Percentiles rank a stretch among this genome's conserved stretches.
Evolutionary conservation across 1,140 invertebrate species (phyloP).

Genomic region (Drosophila ambigua): DNA sequence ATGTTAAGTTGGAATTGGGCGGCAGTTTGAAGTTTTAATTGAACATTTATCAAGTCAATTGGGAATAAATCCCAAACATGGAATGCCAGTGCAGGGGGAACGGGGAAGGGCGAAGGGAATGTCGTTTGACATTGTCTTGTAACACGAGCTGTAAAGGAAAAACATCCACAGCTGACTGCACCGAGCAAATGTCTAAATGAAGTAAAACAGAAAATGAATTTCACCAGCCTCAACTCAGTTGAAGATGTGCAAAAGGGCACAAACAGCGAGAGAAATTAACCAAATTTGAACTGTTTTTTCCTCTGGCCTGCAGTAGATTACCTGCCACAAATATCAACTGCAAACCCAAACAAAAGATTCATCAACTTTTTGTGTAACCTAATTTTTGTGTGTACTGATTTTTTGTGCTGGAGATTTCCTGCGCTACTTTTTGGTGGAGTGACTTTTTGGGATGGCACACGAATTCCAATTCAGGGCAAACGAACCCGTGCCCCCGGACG

Average conservation of each 20-base stretch:
- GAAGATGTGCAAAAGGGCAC: no score
- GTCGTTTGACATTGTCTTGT: no score
- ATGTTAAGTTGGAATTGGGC: slow-evolving; percentile 37
- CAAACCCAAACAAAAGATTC: slow-evolving; percentile 51
- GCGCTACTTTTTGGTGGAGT: slow-evolving; percentile 45
- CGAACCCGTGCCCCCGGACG: neutral
- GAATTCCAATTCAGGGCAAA: slow-evolving; percentile 28
- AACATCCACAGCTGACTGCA: no score
- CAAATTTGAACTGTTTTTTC: no score
- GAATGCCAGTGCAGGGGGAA: neutral
- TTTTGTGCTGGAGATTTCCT: slow-evolving; percentile 13
- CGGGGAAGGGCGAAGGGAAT: neutral
- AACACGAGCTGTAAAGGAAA: no score
- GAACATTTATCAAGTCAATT: slow-evolving; percentile 53
- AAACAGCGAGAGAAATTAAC: no score
- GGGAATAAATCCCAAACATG: slow-evolving; percentile 34
- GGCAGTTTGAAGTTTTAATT: slow-evolving; percentile 49
- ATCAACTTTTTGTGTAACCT: slow-evolving; percentile 62
- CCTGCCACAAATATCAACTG: no score
- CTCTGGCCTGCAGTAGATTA: no score
- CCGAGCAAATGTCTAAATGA: no score
- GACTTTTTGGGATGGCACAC: slow-evolving; percentile 50
- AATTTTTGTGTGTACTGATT: slow-evolving; percentile 34
- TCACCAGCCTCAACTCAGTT: no score
- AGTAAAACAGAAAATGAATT: no score